phyloP scores from a whole-genome alignment of 2,797 vertebrate species.

The Arctocebus calabarensis region DNA sequence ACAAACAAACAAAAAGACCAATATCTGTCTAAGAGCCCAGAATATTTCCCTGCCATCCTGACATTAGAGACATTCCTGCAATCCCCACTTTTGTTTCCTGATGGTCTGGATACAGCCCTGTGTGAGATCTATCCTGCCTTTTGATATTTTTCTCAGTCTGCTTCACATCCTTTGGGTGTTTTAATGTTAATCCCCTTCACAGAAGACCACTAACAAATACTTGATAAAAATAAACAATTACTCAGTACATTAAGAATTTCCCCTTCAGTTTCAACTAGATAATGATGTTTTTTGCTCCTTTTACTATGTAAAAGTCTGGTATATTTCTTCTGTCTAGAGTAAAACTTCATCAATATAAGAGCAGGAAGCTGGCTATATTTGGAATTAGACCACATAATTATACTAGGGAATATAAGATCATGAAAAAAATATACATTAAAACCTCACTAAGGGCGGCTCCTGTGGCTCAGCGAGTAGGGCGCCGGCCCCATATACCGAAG shows the following conservation, averaged over 20 bases:
- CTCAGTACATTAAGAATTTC: neutral
- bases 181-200: neutral
- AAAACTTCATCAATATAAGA: constrained; percentile 31
- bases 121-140: neutral
- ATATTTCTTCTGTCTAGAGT: constrained; percentile 25
- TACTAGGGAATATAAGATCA: neutral
- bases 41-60: neutral
- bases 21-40: neutral
- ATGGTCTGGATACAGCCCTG: neutral
- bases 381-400: constrained; percentile 50
- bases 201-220: constrained; percentile 22
- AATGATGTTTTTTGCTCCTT: constrained; percentile 49
- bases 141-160: neutral
- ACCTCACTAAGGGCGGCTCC: too few species aligned
- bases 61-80: neutral
- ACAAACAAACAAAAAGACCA: neutral
- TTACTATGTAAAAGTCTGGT: neutral
- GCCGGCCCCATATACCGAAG: too few species aligned
- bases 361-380: constrained; percentile 35
- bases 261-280: constrained; percentile 49
- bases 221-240: constrained; percentile 39
- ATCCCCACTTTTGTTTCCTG: neutral
- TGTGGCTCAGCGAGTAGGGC: too few species aligned
- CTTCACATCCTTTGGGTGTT: neutral
- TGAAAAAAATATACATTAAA: constrained; percentile 35